These are phyloP conservation scores for Leptinotarsa lineolata DNA, from an alignment of 1,140 invertebrate species.

Conservation along the genomic window DNA sequence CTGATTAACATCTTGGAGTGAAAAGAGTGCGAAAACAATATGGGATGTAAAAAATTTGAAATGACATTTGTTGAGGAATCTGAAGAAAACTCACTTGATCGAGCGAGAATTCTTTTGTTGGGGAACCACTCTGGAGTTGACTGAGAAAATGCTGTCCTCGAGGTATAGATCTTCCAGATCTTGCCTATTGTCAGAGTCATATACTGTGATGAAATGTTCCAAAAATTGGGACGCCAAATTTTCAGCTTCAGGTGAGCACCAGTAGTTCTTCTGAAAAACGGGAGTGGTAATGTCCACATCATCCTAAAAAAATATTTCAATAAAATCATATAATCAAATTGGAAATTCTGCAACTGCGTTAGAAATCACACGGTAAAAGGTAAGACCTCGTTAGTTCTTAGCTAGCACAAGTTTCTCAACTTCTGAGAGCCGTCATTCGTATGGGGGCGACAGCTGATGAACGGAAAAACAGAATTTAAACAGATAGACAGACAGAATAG, in stretches of 20 bases:
- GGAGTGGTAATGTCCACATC: neutral
- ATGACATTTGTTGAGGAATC: too few species aligned
- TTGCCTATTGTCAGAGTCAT: conserved; percentile 12
- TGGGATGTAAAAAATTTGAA: too few species aligned
- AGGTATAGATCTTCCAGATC: conserved; percentile 6
- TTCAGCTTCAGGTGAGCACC: neutral
- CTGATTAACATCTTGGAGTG: too few species aligned
- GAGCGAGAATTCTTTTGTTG: neutral
- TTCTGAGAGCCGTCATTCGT: too few species aligned
- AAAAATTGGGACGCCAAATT: conserved; percentile 11
- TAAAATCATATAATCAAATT: neutral
- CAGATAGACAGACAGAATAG: too few species aligned
- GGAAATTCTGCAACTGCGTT: too few species aligned
- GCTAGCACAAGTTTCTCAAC: too few species aligned
- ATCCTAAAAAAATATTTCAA: conserved; percentile 1
- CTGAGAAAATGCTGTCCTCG: conserved; percentile 10
- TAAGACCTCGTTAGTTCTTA: too few species aligned
- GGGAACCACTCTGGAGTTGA: conserved; percentile 17
- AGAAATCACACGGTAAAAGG: too few species aligned
- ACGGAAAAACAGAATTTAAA: too few species aligned
- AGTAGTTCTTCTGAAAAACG: conserved; percentile 13
- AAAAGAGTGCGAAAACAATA: too few species aligned
- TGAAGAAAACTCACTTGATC: conserved; percentile 6
- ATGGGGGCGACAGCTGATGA: too few species aligned
- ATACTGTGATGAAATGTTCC: conserved; percentile 22